phyloP scores from a whole-genome alignment of 2,797 vertebrate genomes.

The Chloroceryle inda region DNA sequence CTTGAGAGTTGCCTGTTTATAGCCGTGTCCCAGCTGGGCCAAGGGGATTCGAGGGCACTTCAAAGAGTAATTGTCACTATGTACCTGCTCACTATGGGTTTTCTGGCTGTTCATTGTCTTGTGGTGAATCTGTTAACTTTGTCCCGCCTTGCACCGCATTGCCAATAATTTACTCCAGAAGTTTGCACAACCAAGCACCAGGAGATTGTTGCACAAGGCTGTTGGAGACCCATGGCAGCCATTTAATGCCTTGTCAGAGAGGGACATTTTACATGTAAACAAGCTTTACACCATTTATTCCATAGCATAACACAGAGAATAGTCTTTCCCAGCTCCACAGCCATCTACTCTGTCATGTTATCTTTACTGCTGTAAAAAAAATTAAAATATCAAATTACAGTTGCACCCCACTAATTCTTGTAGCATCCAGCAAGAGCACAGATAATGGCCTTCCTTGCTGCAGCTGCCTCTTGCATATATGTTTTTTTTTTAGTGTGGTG shows the following conservation, averaged over 20 bases:
- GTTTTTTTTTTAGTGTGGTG: background rate
- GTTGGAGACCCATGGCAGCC: background rate
- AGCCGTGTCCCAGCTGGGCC: background rate
- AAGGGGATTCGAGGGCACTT: background rate
- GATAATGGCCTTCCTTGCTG: background rate
- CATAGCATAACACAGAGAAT: background rate
- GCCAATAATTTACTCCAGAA: background rate
- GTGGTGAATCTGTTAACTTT: background rate
- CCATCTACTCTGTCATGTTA: background rate
- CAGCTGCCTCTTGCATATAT: accelerated
- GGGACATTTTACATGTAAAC: background rate
- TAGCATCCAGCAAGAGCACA: background rate
- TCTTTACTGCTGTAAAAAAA: background rate
- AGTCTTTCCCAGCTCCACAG: background rate
- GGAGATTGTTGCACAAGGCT: background rate
- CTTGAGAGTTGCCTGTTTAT: background rate
- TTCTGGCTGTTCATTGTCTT: background rate
- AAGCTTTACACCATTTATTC: background rate
- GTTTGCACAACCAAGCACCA: background rate
- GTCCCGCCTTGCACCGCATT: background rate
- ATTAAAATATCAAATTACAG: background rate
- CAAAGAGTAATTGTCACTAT: background rate
- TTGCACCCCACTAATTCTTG: background rate
- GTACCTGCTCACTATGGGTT: accelerated
- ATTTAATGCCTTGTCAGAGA: background rate